Conservation (phyloP, 2,888 invertebrate species). For the Eristalinus sepulchralis region DNA sequence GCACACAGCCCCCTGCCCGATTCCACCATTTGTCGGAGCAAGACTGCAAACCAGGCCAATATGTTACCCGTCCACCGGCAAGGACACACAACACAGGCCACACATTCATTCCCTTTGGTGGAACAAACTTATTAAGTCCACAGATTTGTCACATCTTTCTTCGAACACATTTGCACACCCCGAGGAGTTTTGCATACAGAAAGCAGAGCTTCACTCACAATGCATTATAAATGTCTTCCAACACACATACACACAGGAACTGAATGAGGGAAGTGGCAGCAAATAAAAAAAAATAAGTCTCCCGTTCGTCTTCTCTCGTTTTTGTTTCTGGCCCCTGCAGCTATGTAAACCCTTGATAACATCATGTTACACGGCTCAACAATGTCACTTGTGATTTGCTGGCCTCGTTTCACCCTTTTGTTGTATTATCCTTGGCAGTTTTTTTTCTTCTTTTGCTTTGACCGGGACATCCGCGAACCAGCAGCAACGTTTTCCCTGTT, state of each 20-base stretch:
- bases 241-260: slow-evolving; percentile 17
- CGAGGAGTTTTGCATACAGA: slow-evolving; percentile 30
- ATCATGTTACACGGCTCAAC: slow-evolving; percentile 68
- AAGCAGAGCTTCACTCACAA: slow-evolving; percentile 34
- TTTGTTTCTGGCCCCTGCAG: slow-evolving; percentile 39
- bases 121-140: slow-evolving; percentile 40
- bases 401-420: slow-evolving; percentile 63
- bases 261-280: background rate
- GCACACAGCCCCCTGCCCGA: background rate
- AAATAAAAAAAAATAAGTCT: slow-evolving; percentile 24
- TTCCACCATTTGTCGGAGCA: background rate
- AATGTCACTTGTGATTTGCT: slow-evolving; percentile 71
- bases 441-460: slow-evolving; percentile 19
- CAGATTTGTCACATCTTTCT: slow-evolving; percentile 3
- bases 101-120: background rate
- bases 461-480: background rate
- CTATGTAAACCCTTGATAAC: slow-evolving; percentile 70
- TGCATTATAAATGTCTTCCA: slow-evolving; percentile 64
- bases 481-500: slow-evolving; percentile 8
- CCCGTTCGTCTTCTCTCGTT: slow-evolving; percentile 26
- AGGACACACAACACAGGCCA: background rate
- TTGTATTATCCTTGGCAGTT: slow-evolving; percentile 55
- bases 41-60: background rate
- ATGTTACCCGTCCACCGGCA: background rate
- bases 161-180: background rate